These are phyloP conservation scores for Odontophorus gujanensis DNA, from an alignment of 2,113 vertebrate genomes.

Conservation along the genomic window DNA sequence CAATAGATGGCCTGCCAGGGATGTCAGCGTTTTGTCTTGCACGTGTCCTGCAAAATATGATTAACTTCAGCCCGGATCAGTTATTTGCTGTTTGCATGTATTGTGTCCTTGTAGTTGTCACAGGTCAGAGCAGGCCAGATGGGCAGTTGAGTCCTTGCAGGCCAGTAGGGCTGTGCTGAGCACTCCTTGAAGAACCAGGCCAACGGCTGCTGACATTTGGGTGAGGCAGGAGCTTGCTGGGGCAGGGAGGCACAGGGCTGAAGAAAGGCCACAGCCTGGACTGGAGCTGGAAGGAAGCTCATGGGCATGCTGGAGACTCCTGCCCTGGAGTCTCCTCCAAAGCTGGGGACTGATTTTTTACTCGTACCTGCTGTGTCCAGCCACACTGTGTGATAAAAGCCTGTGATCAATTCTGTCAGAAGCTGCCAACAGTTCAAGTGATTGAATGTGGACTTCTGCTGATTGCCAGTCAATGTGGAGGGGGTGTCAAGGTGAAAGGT, in stretches of 20 bases:
- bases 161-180: fast-evolving
- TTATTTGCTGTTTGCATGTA: neutral
- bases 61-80: neutral
- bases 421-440: neutral
- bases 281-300: fast-evolving
- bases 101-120: neutral
- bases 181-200: neutral
- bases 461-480: neutral
- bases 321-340: neutral
- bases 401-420: neutral
- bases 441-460: neutral
- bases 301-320: fast-evolving
- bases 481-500: neutral
- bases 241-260: fast-evolving
- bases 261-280: fast-evolving
- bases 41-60: fast-evolving
- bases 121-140: neutral
- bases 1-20: neutral
- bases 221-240: too few species aligned
- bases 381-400: neutral
- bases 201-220: neutral
- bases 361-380: fast-evolving
- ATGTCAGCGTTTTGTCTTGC: neutral
- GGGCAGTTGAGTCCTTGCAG: neutral
- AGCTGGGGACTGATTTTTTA: neutral